These are phyloP conservation scores for Oncorhynchus nerka DNA, from an alignment of 2,113 vertebrate species.

Conservation along the genomic window DNA sequence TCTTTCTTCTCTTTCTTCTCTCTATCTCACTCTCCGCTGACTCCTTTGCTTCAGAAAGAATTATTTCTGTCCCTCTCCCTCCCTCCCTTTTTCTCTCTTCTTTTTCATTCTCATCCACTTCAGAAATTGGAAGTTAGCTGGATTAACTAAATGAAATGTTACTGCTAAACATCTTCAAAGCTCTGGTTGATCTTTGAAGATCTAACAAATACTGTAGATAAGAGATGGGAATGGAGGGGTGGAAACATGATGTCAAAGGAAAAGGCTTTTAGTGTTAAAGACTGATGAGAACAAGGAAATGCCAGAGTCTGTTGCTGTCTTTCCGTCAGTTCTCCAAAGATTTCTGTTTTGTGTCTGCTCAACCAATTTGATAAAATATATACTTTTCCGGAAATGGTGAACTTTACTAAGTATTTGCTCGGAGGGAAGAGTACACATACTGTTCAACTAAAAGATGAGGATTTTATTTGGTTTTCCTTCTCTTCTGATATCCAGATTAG, in stretches of 20 bases:
- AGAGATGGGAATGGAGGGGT: conserved; percentile 11
- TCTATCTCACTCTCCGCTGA: too few species aligned
- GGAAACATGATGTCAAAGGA: conserved; percentile 39
- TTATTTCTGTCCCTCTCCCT: too few species aligned
- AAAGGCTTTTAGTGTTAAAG: conserved; percentile 15
- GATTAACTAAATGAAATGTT: conserved; percentile 39
- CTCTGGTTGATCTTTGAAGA: background rate
- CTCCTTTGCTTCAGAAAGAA: too few species aligned
- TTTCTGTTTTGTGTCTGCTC: background rate
- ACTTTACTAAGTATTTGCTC: too few species aligned
- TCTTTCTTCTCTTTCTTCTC: background rate
- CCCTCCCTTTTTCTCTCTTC: background rate
- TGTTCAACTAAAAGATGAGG: background rate
- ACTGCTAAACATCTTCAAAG: conserved; percentile 26
- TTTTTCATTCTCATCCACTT: conserved; percentile 10
- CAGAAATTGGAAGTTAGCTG: conserved; percentile 50
- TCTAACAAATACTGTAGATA: conserved; percentile 21
- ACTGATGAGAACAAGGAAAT: conserved; percentile 12
- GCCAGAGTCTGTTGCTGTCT: conserved; percentile 13
- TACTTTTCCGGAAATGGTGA: too few species aligned
- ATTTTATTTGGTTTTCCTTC: background rate
- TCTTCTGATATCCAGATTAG: background rate
- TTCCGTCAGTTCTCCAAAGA: background rate
- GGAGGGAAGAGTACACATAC: background rate
- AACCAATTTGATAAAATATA: background rate